These are phyloP conservation scores for Perdita meconis DNA, from an alignment of 2,888 invertebrate genomes.

Conservation along the genomic window DNA sequence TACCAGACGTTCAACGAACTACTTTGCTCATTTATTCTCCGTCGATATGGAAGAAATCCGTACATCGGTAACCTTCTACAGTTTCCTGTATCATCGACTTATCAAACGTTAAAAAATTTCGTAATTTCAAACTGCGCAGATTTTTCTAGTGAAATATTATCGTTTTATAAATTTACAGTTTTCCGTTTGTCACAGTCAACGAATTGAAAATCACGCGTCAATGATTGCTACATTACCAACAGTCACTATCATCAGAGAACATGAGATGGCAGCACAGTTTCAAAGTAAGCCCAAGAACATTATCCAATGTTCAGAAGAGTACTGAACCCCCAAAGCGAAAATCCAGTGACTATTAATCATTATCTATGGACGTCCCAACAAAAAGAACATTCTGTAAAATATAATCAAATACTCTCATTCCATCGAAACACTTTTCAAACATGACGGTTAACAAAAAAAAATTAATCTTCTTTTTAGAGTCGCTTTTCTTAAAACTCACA, in stretches of 20 bases:
- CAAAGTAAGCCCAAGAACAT: not conserved
- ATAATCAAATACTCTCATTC: too few species aligned
- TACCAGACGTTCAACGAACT: slow-evolving; percentile 1
- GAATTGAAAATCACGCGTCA: not conserved
- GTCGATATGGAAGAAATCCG: slow-evolving; percentile 23
- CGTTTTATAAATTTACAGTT: too few species aligned
- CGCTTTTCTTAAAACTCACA: not conserved
- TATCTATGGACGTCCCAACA: too few species aligned
- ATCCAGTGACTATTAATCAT: too few species aligned
- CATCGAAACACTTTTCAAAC: too few species aligned
- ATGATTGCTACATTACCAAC: not conserved
- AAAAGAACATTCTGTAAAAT: too few species aligned
- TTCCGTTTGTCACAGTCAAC: not conserved
- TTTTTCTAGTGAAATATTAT: not conserved
- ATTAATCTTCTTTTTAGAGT: too few species aligned
- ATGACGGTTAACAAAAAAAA: too few species aligned
- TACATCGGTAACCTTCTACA: not conserved
- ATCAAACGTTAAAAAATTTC: not conserved
- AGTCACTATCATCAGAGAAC: too few species aligned
- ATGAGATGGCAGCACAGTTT: slow-evolving; percentile 29
- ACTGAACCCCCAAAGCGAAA: not conserved
- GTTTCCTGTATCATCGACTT: not conserved
- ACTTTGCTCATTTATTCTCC: not conserved
- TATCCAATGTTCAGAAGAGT: not conserved
- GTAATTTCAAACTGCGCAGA: not conserved